These are phyloP conservation scores for Enoplosus armatus DNA, from an alignment of 2,797 vertebrate species.

Conservation along the genomic window DNA sequence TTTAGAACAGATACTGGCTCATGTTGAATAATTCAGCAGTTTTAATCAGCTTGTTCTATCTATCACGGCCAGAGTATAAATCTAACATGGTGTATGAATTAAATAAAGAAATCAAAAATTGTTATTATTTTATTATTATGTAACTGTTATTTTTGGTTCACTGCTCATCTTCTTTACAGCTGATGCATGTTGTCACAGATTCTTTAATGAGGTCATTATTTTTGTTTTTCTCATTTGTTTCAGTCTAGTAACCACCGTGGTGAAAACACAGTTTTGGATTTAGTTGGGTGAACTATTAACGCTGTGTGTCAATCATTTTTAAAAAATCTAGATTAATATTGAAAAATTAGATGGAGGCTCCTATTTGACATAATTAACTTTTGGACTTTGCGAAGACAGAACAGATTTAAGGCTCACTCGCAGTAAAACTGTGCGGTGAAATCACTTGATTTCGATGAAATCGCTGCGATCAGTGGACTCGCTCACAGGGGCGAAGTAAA, in stretches of 20 bases:
- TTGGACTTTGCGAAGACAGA: not conserved
- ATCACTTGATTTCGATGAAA: too few species aligned
- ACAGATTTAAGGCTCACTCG: too few species aligned
- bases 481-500: too few species aligned
- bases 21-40: conserved; percentile 74
- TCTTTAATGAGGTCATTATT: conserved; percentile 27
- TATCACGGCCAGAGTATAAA: conserved; percentile 42
- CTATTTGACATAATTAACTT: not conserved
- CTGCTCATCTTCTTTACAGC: not conserved
- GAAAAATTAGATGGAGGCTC: not conserved
- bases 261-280: not conserved
- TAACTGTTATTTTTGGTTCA: not conserved
- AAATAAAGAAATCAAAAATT: not conserved
- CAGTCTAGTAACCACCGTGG: not conserved
- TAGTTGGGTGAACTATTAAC: conserved; percentile 1
- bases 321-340: not conserved
- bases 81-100: not conserved
- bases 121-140: too few species aligned
- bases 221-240: conserved; percentile 12
- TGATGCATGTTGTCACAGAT: not conserved
- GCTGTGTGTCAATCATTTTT: not conserved
- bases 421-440: too few species aligned
- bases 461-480: too few species aligned
- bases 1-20: conserved; percentile 58
- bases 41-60: conserved; percentile 70